Base-by-base conservation (phyloP, 2,888 invertebrate genomes). In the Eupsilia transversa region DNA sequence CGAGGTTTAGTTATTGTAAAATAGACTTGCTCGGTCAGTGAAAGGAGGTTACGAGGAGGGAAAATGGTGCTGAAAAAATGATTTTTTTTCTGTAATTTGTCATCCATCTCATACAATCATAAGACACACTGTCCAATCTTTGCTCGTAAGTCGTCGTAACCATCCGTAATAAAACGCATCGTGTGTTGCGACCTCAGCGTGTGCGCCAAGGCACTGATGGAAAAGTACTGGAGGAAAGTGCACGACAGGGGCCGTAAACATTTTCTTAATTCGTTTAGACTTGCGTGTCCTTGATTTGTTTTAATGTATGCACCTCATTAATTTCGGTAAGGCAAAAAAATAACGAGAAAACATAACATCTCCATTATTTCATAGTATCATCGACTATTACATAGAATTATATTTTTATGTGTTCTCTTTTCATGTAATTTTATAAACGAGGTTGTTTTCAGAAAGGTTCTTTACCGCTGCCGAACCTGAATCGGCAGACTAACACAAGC, bases 181-280 rank as follows among this genome's bases (percentile, higher is more conserved):
- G 49, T 74, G 64, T 74, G 63, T 46, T 27, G 66, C 77, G 82
- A 86, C 79, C 74, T 84, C 65, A 82, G 86, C 83, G 81, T 85
- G 83, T 89, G 86, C 88, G 86, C 81, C 89, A 89, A 91, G 90
- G 89, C 87, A 91, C 86, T 84, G 86, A 92, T 92, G 94, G 95
- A 95, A 95, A 94, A 94, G 90, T 94, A 95, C 95, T 92, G 92
- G 89, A 91, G 91, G 91, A 94, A 94, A 92, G 90, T 91, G 86
- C 82, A 87, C 90, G 78, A 33, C 91, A 93, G 93, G 33, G 52
- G 85, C 87, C 54, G 73, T 63, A 77, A 93, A 94, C 94, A 89
- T 91, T 93, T 93, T 89, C 43, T 86, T 60, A 63, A 71, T 46
- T 54, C 70, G 49, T 57, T 61, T 67, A 54, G 60, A 75, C 69